Base-by-base conservation (phyloP, 2,888 invertebrate species). In the Polydrusus pterygomalis region DNA sequence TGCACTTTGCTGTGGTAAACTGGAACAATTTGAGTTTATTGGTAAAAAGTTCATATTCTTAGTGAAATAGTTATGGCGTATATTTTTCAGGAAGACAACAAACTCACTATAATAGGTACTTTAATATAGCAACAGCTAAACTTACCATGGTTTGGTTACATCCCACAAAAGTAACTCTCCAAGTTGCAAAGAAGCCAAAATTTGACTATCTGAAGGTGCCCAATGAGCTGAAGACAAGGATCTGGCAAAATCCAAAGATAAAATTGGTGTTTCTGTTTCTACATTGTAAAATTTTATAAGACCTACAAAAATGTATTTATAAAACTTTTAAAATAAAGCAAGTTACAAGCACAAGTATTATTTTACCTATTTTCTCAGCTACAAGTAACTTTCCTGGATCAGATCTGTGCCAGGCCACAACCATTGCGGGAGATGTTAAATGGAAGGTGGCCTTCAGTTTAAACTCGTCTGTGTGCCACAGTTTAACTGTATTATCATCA, bases 401-500 rank as follows among this genome's bases (percentile, higher is more conserved):
- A 75, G 92, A 92, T 49, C 88, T 88, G 85, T 95, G 94, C 91
- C 93, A 94, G 81, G 91, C 90, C 0, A 92, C 91, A 5, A 89
- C 89, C 87, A 92, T 89, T 51, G 88, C 93, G 54, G 94, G 92
- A 13, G 93, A 93, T 25, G 90, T 90, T 18, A 95, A 87, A 75
- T 90, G 88, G 82, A 94, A 92, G 45, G 90, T 90, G 6, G 90
- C 88, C 25, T 90, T 85, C 80, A 90, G 89, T 79, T 89, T 88
- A 75, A 88, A 89, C 38, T 90, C 88, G 9, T 88, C 87, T 5
- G 89, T 84, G 38, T 87, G 86, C 94, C 94, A 95, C 34, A 95
- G 87, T 82, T 91, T 90, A 82, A 93, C 94, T 0, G 93, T 92
- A 79, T 92, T 91, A 85, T 95, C 95, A 87, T 95, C 95, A 80